Evolutionary conservation across 1,140 invertebrate genomes (phyloP), one percentile per base, ranked within the genome.

Genomic region (Drosophila kohkoa): DNA sequence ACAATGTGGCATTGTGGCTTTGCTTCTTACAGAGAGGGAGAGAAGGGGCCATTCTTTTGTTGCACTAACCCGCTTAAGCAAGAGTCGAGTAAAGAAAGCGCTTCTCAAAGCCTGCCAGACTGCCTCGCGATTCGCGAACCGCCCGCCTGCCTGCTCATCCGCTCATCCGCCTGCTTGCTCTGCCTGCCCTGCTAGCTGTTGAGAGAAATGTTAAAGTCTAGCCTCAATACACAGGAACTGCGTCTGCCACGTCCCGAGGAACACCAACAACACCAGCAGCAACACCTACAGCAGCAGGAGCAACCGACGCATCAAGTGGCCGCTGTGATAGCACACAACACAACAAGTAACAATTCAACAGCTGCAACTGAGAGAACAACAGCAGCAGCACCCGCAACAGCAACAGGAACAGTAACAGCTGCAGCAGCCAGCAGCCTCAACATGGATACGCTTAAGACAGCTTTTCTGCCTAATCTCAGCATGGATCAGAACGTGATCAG

Each of bases 151-250:
- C 32, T 32, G 32, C 32, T 32, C 32, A 32, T 38, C 67, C 30
- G 66, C 57, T 59, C 69, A 67, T 5, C 46, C 15, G 65, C 43
- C 52, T 38, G 49, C 35, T 10, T 38, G 35, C 41, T 43, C 13
- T 6, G 38, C n/a, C 63, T 20, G 65, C 49, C 60, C 69, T 35
- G 69, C 60, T 60, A 77, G 78, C 48, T 51, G 67, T 77, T 60
- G 64, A 75, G 71, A 80, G 81, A 77, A 89, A 92, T 92, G 90
- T 75, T 92, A 88, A 92, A 92, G 80, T 92, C 90, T 77, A 88
- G 77, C 55, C 80, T 90, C 65, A 88, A 88, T 58, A 80, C 87
- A 90, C 90, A 92, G 90, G 90, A 92, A 92, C 74, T 91, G 87
- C 90, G 90, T 75, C 83, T 91, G 79, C 83, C 81, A 85, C 90